A percentile compares a stretch with the other conserved stretches of the same genome.
These are phyloP conservation scores for Heliconius sara DNA, from an alignment of 2,888 invertebrate species.

Conservation along the genomic window DNA sequence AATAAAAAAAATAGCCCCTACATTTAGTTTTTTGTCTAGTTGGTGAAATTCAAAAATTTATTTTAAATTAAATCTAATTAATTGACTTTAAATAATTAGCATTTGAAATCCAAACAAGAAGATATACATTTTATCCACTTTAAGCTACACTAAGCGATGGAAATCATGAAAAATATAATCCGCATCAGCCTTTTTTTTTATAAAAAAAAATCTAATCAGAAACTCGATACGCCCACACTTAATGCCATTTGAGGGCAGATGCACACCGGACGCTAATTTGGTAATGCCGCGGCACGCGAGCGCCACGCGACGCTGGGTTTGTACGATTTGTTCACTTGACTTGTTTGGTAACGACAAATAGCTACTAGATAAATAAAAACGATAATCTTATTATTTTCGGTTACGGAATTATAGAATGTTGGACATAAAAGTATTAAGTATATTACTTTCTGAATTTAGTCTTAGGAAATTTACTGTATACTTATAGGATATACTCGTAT, in stretches of 20 bases:
- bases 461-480: too few species aligned
- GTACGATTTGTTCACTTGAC: constrained; percentile 79
- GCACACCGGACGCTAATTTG: constrained; percentile 77
- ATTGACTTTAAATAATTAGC: not conserved
- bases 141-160: not conserved
- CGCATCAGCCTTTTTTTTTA: not conserved
- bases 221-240: constrained; percentile 60
- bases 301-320: constrained; percentile 70
- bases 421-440: not conserved
- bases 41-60: not conserved
- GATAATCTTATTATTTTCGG: constrained; percentile 51
- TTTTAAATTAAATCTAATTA: not conserved
- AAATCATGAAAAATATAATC: constrained; percentile 10
- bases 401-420: constrained; percentile 12
- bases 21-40: not conserved
- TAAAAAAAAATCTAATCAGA: constrained; percentile 53
- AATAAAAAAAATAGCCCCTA: not conserved
- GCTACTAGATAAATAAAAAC: constrained; percentile 61
- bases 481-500: too few species aligned
- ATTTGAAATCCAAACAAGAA: not conserved
- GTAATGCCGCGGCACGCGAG: constrained; percentile 76
- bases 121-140: not conserved
- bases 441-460: not conserved
- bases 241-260: constrained; percentile 70
- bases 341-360: constrained; percentile 72